These are phyloP conservation scores for Channa argus DNA, from an alignment of 2,113 vertebrate genomes.

Conservation along the genomic window DNA sequence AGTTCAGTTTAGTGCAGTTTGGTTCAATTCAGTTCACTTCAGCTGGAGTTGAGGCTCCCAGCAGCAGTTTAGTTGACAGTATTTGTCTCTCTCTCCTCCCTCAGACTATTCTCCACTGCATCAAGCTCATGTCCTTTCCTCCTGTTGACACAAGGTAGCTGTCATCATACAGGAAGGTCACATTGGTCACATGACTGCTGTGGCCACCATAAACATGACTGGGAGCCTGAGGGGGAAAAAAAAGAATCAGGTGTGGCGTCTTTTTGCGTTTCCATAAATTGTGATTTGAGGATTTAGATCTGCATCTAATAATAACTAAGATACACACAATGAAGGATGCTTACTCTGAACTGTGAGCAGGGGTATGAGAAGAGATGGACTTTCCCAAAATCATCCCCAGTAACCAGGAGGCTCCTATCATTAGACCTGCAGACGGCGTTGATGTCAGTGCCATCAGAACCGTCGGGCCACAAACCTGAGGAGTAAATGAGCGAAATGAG, in stretches of 20 bases:
- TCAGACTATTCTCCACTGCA: conserved; percentile 98
- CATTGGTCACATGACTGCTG: conserved; percentile 98
- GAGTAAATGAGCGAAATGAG: not conserved
- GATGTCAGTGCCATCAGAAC: conserved; percentile 97
- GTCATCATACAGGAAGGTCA: conserved; percentile 93
- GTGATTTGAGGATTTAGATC: not conserved
- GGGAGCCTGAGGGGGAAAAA: conserved; percentile 86
- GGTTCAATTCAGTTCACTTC: conserved; percentile 28
- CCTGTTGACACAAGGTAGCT: conserved; percentile 96
- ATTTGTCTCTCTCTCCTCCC: conserved; percentile 4
- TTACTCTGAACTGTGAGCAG: conserved; percentile 95
- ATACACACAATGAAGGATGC: conserved; percentile 8
- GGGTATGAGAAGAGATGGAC: conserved; percentile 96
- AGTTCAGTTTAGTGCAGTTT: conserved; percentile 60
- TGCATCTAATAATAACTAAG: not conserved
- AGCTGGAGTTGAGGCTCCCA: conserved; percentile 1
- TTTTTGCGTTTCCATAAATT: not conserved
- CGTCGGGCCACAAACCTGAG: conserved; percentile 96
- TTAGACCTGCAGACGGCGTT: conserved; percentile 91
- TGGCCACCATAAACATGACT: conserved; percentile 93
- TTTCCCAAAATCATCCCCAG: conserved; percentile 98
- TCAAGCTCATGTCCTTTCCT: conserved; percentile 97
- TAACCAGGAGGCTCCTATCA: conserved; percentile 89
- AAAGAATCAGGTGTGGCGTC: not conserved
- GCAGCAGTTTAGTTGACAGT: conserved; percentile 27